A percentile compares a stretch with the other conserved stretches of the same genome.
Conservation (phyloP, 2,113 vertebrate genomes). For the Danionella cerebrum region DNA sequence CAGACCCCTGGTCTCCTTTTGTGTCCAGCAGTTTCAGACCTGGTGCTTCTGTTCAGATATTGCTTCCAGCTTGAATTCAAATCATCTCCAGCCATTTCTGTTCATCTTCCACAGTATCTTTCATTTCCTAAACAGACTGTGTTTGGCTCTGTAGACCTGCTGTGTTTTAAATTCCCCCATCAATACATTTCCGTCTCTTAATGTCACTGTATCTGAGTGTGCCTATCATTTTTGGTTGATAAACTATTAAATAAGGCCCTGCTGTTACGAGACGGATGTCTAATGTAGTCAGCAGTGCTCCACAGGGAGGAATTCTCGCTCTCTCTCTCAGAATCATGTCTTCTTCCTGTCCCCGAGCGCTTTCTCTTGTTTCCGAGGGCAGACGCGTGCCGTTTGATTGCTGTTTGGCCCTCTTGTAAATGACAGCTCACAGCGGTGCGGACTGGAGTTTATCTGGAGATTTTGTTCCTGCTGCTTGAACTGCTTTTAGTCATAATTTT, state of each 20-base stretch:
- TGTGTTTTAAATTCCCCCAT: neutral
- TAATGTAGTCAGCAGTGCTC: neutral
- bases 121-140: neutral
- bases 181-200: neutral
- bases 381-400: neutral
- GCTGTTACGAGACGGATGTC: neutral
- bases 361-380: neutral
- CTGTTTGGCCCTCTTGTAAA: neutral
- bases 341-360: neutral
- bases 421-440: neutral
- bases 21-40: too few species aligned
- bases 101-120: neutral
- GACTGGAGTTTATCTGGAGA: neutral
- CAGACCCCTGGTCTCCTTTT: too few species aligned
- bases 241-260: conserved; percentile 10
- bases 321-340: neutral
- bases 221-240: neutral
- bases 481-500: neutral
- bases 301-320: neutral
- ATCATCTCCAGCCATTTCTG: too few species aligned
- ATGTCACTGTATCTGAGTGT: neutral
- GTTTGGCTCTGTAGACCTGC: neutral
- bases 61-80: too few species aligned
- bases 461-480: neutral
- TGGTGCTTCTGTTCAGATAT: too few species aligned